Evolutionary conservation across 2,797 vertebrate genomes (phyloP).

Genomic region (Lacerta viridis): DNA sequence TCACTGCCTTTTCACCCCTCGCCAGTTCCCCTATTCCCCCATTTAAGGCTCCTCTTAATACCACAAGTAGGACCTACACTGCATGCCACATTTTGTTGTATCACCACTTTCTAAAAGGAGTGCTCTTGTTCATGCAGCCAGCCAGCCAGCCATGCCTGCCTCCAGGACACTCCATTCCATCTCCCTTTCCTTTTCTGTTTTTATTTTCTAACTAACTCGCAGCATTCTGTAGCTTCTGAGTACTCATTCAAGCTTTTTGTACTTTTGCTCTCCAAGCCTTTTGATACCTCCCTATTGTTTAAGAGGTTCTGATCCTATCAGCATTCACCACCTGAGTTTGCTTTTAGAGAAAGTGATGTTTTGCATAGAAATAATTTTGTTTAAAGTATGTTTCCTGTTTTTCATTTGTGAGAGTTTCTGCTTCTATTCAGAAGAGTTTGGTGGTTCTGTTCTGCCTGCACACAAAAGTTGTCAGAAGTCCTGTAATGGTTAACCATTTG

Average conservation of each 20-base stretch:
- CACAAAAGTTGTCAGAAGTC: not conserved
- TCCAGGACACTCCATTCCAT: no score
- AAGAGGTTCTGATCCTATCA: no score
- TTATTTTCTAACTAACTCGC: not conserved
- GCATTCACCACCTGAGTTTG: no score
- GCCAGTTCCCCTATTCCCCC: no score
- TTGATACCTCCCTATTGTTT: not conserved
- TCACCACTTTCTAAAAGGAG: not conserved
- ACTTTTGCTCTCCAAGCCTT: not conserved
- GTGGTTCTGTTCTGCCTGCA: not conserved
- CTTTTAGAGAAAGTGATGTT: not conserved
- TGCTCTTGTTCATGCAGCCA: not conserved
- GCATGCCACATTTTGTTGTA: not conserved
- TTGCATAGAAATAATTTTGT: not conserved
- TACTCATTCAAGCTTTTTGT: not conserved
- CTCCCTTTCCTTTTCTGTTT: not conserved
- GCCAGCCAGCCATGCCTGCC: not conserved
- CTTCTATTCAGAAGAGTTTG: not conserved
- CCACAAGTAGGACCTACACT: not conserved
- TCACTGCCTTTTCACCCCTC: no score
- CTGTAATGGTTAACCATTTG: slow-evolving; percentile 3
- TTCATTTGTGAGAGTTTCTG: not conserved
- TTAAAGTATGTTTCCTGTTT: not conserved
- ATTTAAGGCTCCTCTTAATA: not conserved
- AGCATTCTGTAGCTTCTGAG: not conserved